phyloP scores from a whole-genome alignment of 2,113 vertebrate species.

The Alligator mississippiensis region DNA sequence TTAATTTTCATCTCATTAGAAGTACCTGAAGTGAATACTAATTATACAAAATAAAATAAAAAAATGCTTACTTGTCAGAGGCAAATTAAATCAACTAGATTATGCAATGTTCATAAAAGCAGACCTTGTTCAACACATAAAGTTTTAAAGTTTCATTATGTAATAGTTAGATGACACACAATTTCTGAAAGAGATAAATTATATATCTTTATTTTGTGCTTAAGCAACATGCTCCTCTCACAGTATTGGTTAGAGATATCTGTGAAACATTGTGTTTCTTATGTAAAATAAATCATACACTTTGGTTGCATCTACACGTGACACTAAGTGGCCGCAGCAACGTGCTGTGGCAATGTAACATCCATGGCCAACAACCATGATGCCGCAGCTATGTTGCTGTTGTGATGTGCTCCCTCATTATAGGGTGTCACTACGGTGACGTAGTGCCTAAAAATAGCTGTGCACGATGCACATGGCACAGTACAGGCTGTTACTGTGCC shows the following conservation, averaged over 20 bases:
- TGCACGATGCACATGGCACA: too few species aligned
- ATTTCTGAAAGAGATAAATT: background rate
- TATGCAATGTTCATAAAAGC: background rate
- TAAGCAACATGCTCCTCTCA: background rate
- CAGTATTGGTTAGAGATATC: background rate
- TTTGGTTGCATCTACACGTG: too few species aligned
- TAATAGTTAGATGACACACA: background rate
- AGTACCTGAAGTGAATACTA: conserved; percentile 75
- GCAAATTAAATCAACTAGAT: background rate
- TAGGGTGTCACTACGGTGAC: too few species aligned
- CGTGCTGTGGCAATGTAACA: too few species aligned
- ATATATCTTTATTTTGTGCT: background rate
- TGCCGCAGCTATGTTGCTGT: too few species aligned
- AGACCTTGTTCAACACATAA: background rate
- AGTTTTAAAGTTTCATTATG: background rate
- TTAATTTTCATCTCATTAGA: conserved; percentile 90
- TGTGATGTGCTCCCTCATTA: too few species aligned
- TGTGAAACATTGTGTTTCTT: conserved; percentile 3
- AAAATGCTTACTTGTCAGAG: background rate
- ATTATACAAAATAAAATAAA: conserved; percentile 70
- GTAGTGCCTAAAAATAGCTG: too few species aligned
- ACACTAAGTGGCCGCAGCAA: too few species aligned
- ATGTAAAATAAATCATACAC: background rate
- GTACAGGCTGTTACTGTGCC: too few species aligned
- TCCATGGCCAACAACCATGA: too few species aligned